Evolutionary conservation across 2,888 invertebrate genomes (phyloP).

Genomic region (Stegana nigrithorax): DNA sequence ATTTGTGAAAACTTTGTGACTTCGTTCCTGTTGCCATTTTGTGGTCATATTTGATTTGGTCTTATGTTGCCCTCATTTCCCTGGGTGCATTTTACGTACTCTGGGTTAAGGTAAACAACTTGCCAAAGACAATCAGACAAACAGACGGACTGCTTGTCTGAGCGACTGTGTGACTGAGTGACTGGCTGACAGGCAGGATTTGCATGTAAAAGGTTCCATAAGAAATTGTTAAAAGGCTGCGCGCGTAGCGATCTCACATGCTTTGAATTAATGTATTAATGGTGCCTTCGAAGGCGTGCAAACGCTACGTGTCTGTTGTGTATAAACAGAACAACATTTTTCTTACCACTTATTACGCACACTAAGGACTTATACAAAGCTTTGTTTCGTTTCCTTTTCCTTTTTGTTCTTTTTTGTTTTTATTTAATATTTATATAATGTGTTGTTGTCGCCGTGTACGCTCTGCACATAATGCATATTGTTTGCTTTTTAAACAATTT

Average conservation of each 20-base stretch:
- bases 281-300: too few species aligned
- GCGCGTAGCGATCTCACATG: background rate
- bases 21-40: background rate
- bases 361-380: too few species aligned
- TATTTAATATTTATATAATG: background rate
- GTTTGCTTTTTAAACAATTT: background rate
- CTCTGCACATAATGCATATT: background rate
- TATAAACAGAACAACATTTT: background rate
- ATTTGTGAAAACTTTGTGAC: background rate
- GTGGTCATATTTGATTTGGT: background rate
- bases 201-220: slow-evolving; percentile 15
- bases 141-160: too few species aligned
- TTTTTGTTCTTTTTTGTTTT: background rate
- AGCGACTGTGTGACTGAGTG: too few species aligned
- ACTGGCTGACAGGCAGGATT: background rate
- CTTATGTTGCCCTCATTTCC: background rate
- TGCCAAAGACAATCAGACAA: background rate
- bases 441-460: too few species aligned
- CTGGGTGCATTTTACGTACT: background rate
- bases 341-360: too few species aligned
- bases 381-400: background rate
- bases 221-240: background rate
- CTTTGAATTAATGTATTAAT: too few species aligned
- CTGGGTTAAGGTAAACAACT: background rate
- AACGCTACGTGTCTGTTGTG: background rate